phyloP scores from a whole-genome alignment of 2,797 vertebrate species.

The Schizopygopsis pylzovi region DNA sequence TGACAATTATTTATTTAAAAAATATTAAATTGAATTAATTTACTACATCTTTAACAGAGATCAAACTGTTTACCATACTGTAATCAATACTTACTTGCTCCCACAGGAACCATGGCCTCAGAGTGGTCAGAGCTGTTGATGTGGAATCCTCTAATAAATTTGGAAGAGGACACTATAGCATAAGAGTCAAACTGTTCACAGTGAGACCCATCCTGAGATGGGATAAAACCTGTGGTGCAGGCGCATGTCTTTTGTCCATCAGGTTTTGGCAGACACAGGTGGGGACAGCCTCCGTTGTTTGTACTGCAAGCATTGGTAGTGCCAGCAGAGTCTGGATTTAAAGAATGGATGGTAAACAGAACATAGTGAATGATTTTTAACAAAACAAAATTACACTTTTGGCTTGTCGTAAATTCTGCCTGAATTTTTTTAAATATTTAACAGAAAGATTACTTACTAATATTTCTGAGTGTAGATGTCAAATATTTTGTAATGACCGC shows the following conservation, averaged over 20 bases:
- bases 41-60: neutral
- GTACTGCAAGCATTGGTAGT: conserved; percentile 75
- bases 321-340: conserved; percentile 70
- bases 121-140: conserved; percentile 81
- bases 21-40: neutral
- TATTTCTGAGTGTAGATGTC: neutral
- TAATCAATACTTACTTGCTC: conserved; percentile 69
- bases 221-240: conserved; percentile 76
- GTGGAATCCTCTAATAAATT: conserved; percentile 76
- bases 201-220: conserved; percentile 68
- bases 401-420: neutral
- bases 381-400: neutral
- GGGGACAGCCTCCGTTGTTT: conserved; percentile 77
- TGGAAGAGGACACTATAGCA: conserved; percentile 70
- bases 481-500: neutral
- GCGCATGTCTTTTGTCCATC: conserved; percentile 72
- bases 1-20: neutral
- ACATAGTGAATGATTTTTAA: neutral
- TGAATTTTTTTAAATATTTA: neutral
- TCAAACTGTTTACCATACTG: conserved; percentile 6
- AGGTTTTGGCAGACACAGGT: conserved; percentile 78
- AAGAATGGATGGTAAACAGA: conserved; percentile 8
- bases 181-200: conserved; percentile 77
- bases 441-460: neutral
- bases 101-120: conserved; percentile 78